Evolutionary conservation across 2,797 vertebrate genomes (phyloP).

Genomic region (Hipposideros larvatus): DNA sequence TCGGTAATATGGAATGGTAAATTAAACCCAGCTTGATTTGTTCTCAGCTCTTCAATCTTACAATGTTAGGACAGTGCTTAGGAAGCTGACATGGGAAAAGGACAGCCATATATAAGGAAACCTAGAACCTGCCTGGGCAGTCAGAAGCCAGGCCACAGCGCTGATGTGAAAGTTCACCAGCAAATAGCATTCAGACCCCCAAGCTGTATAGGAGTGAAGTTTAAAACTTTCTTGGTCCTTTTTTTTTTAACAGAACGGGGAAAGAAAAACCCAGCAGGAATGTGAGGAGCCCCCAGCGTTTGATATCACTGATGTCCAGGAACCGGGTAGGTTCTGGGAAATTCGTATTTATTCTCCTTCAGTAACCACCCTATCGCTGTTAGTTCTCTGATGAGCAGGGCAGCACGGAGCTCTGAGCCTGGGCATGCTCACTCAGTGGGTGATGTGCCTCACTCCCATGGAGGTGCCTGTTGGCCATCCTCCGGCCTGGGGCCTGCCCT

Average conservation of each 20-base stretch:
- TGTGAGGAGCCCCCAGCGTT: background rate
- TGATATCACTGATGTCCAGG: background rate
- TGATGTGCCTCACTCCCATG: fast-evolving
- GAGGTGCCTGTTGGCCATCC: background rate
- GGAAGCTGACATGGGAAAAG: background rate
- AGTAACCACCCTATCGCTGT: background rate
- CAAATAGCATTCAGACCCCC: background rate
- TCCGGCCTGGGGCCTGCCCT: background rate
- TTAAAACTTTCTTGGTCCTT: slow-evolving; percentile 7
- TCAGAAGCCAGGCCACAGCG: background rate
- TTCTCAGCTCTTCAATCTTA: background rate
- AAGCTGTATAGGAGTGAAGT: background rate
- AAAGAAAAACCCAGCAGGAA: slow-evolving; percentile 48
- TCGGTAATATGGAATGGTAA: background rate
- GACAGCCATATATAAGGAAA: background rate
- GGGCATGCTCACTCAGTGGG: background rate
- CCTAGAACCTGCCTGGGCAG: background rate
- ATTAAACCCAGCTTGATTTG: background rate
- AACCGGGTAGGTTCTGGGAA: slow-evolving; percentile 65
- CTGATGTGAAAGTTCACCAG: background rate
- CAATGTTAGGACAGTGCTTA: background rate
- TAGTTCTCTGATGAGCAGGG: background rate
- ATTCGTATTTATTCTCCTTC: background rate
- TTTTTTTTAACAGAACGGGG: slow-evolving; percentile 58
- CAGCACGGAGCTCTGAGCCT: background rate